These are phyloP conservation scores for Myotis pilosus DNA, from an alignment of 2,797 vertebrate species.

Conservation along the genomic window DNA sequence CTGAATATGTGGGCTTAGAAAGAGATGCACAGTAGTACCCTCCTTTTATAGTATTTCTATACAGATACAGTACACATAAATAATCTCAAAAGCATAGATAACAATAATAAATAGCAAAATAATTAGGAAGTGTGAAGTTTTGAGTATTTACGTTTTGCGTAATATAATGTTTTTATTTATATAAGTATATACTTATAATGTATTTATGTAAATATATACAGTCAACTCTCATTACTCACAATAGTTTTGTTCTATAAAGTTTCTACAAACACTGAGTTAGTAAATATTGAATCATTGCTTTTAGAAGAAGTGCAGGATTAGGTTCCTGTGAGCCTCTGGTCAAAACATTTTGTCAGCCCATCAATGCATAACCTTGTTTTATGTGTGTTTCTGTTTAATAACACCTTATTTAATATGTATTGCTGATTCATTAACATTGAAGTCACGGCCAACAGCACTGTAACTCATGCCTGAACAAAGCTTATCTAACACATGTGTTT, in stretches of 20 bases:
- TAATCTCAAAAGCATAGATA: constrained; percentile 1
- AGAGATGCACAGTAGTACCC: background rate
- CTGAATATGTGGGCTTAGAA: background rate
- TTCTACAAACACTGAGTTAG: constrained; percentile 40
- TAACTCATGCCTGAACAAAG: constrained; percentile 40
- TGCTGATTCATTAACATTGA: constrained; percentile 50
- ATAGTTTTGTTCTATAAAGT: constrained; percentile 14
- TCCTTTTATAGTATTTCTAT: background rate
- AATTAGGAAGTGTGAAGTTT: constrained; percentile 6
- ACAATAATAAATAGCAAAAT: constrained; percentile 39
- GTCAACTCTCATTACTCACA: background rate
- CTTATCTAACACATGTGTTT: constrained; percentile 31
- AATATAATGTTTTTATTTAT: constrained; percentile 14
- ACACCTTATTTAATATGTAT: background rate
- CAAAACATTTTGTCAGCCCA: constrained; percentile 34
- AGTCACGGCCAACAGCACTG: background rate
- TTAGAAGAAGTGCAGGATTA: constrained; percentile 11
- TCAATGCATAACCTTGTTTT: constrained; percentile 23
- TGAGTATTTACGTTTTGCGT: background rate
- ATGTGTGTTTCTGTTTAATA: constrained; percentile 54
- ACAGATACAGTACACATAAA: background rate
- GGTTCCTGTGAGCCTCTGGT: background rate
- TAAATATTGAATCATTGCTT: constrained; percentile 35
- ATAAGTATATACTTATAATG: background rate
- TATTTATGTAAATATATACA: background rate